Base-by-base conservation (phyloP, 2,888 invertebrate species). In the Erebia ligea region DNA sequence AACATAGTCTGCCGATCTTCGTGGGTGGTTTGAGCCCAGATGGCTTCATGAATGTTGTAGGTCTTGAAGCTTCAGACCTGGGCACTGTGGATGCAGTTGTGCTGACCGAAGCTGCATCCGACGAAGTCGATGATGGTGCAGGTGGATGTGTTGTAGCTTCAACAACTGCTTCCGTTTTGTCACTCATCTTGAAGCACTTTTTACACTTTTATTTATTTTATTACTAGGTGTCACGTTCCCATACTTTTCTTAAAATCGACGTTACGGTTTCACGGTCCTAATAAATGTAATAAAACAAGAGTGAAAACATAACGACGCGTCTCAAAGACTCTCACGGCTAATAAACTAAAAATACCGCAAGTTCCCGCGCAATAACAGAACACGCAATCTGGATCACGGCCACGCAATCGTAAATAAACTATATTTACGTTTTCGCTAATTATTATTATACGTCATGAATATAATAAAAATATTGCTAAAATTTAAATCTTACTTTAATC, bases 1-100 rank as follows among this genome's bases (percentile, higher is more conserved):
- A 94, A 80, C 96, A 96, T 54, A 95, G 93, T 76, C 96, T 89
- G 71, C 95, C 95, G 81, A 96, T 96, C 88, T 95, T 96, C 59
- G 95, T 93, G 6, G 96, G 95, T 66, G 92, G 95, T 79, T 95
- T 95, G 76, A 96, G 85, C 70, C 95, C 95, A 19, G 95, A 95
- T 72, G 95, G 94, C 81, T 95, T 95, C 25, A 92, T 87, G 73
- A 93, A 81, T 52, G 89, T 86, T 73, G 91, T 83, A 42, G 92
- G 92, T 77, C 92, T 84, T 70, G 80, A 79, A 68, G 83, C 76
- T 76, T 87, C 88, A 45, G 81, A 71, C 70, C 73, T 72, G 54
- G 77, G 70, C 56, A 78, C 72, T 62, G 77, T 77, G 50, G 86
- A 80, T 45, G 87, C 82, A 72, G 88, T 80, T 52, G 88, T 87